Percentiles rank a stretch among this genome's conserved stretches.
phyloP scores from a whole-genome alignment of 2,113 vertebrate genomes.

The Himantopus leucocephalus region DNA sequence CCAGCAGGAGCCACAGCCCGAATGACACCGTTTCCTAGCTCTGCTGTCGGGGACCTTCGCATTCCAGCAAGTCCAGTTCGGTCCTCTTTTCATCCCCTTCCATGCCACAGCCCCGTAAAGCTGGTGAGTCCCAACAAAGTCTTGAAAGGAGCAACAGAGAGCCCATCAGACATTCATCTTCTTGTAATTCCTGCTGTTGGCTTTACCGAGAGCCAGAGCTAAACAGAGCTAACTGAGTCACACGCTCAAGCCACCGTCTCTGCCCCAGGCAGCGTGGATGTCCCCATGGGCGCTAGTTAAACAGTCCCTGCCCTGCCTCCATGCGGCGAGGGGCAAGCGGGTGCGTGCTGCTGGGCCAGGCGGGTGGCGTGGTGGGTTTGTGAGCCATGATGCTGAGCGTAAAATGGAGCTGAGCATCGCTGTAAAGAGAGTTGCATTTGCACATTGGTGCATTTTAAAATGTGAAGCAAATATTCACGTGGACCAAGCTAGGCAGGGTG shows the following conservation, averaged over 20 bases:
- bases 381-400: rapidly evolving
- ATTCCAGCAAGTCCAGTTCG: no score
- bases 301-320: no score
- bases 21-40: neutral
- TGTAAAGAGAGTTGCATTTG: neutral
- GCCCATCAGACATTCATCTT: neutral
- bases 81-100: neutral
- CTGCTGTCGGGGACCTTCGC: neutral
- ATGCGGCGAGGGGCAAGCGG: neutral
- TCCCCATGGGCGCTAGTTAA: rapidly evolving
- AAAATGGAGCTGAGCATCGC: neutral
- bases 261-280: neutral
- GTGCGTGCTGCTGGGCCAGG: rapidly evolving
- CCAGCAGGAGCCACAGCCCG: neutral
- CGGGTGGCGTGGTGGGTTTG: neutral
- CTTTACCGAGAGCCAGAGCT: neutral
- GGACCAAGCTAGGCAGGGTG: neutral
- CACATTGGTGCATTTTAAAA: neutral
- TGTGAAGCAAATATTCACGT: rapidly evolving
- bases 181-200: neutral
- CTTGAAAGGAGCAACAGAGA: rapidly evolving
- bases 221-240: neutral
- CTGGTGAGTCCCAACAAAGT: neutral
- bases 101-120: neutral
- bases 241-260: neutral